phyloP scores from a whole-genome alignment of 2,113 vertebrate species.

The Lagopus muta region DNA sequence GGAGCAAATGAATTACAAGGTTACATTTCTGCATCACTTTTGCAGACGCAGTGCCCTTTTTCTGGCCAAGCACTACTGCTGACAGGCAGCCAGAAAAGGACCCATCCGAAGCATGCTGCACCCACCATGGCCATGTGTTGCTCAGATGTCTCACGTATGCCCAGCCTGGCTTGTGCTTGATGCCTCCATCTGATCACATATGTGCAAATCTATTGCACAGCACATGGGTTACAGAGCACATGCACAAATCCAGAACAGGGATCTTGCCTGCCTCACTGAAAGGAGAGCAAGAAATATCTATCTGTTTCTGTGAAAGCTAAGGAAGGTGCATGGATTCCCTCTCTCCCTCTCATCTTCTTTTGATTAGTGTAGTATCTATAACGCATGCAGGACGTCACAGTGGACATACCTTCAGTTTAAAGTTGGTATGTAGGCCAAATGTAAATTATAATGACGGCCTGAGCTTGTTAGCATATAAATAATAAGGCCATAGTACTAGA shows the following conservation, averaged over 20 bases:
- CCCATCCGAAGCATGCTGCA: background rate
- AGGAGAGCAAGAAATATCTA: background rate
- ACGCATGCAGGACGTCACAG: background rate
- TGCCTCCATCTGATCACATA: rapidly evolving
- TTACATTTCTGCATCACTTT: background rate
- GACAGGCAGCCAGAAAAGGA: background rate
- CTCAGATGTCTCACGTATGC: slow-evolving; percentile 38
- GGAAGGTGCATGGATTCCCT: background rate
- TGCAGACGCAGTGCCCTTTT: background rate
- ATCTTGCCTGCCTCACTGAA: background rate
- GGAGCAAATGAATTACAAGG: background rate
- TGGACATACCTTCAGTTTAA: background rate
- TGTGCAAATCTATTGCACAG: rapidly evolving
- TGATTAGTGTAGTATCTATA: background rate
- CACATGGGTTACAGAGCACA: background rate
- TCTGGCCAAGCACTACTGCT: background rate
- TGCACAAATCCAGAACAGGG: background rate
- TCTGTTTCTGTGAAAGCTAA: background rate
- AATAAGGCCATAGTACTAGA: background rate
- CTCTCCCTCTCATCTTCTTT: background rate
- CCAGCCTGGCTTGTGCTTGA: background rate
- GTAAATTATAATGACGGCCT: background rate
- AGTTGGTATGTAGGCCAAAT: background rate
- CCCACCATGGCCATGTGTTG: background rate
- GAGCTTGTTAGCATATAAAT: background rate